Percentiles rank a stretch among this genome's conserved stretches.
phyloP scores from a whole-genome alignment of 2,113 vertebrate genomes.

The Centrocercus urophasianus region DNA sequence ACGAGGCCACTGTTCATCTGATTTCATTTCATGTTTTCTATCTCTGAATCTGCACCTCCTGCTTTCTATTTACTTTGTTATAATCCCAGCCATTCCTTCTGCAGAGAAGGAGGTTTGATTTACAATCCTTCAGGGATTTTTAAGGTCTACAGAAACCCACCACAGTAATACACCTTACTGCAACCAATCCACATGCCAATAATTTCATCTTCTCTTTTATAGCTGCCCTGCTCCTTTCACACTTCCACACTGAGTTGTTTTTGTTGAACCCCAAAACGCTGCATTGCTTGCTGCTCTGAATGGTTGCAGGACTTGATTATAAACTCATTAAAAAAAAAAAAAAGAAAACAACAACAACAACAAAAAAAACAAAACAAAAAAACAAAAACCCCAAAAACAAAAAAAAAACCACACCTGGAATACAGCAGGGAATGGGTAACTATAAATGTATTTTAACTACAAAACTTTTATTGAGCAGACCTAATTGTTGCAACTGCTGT shows the following conservation, averaged over 20 bases:
- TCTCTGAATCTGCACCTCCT: neutral
- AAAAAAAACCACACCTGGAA: neutral
- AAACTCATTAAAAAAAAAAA: neutral
- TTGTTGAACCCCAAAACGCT: neutral
- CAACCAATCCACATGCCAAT: accelerated
- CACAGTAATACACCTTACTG: neutral
- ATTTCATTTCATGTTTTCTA: neutral
- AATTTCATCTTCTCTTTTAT: neutral
- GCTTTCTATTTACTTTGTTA: neutral
- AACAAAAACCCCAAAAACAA: neutral
- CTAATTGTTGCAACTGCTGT: neutral
- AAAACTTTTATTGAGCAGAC: neutral
- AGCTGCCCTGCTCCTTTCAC: neutral
- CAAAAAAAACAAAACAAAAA: neutral
- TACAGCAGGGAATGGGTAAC: neutral
- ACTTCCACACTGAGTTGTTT: neutral
- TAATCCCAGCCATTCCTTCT: neutral
- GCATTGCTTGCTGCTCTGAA: neutral
- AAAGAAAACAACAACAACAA: neutral
- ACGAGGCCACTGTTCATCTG: neutral
- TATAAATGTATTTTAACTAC: neutral
- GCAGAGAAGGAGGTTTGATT: neutral
- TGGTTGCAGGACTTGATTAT: neutral
- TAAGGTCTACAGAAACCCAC: neutral
- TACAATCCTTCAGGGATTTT: neutral